A percentile compares a stretch with the other conserved stretches of the same genome.
Evolutionary conservation across 2,888 invertebrate genomes (phyloP).

Genomic region (Chymomyza amoena): DNA sequence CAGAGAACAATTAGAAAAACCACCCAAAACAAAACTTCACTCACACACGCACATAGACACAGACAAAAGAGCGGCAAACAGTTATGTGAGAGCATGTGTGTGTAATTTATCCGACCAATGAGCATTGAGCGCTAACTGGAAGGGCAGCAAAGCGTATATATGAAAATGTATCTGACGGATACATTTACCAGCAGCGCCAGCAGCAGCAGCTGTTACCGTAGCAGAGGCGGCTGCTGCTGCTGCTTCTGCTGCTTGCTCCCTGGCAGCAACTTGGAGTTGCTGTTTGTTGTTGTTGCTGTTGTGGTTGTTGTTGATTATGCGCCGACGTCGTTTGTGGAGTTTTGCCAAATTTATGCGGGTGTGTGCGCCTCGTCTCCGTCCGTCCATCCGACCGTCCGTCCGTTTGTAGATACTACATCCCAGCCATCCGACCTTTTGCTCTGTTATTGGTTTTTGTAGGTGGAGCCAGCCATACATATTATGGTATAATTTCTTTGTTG

Average conservation of each 20-base stretch:
- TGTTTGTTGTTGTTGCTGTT: slow-evolving; percentile 24
- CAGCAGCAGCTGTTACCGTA: slow-evolving; percentile 19
- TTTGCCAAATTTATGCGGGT: slow-evolving; percentile 73
- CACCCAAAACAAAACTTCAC: slow-evolving; percentile 7
- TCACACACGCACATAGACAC: slow-evolving; percentile 9
- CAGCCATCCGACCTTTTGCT: slow-evolving; percentile 25
- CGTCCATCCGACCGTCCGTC: not conserved
- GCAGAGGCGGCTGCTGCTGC: slow-evolving; percentile 18
- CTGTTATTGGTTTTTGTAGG: slow-evolving; percentile 68
- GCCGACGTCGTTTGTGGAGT: slow-evolving; percentile 54
- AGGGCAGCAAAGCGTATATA: slow-evolving; percentile 26
- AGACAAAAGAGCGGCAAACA: not conserved
- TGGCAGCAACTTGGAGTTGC: slow-evolving; percentile 31
- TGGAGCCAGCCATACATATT: slow-evolving; percentile 60
- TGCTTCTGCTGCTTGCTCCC: slow-evolving; percentile 33
- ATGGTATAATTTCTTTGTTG: slow-evolving; percentile 62
- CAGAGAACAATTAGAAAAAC: slow-evolving; percentile 11
- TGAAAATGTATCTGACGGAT: slow-evolving; percentile 39
- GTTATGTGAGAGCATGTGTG: slow-evolving; percentile 25
- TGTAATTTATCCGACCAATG: slow-evolving; percentile 66
- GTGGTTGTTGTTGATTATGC: slow-evolving; percentile 32
- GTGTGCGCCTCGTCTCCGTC: slow-evolving; percentile 25
- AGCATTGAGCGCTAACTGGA: slow-evolving; percentile 40
- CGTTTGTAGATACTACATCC: slow-evolving; percentile 7
- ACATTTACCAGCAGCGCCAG: slow-evolving; percentile 33